Base-by-base conservation (phyloP, 2,888 invertebrate genomes). In the Liodrosophila aerea region DNA sequence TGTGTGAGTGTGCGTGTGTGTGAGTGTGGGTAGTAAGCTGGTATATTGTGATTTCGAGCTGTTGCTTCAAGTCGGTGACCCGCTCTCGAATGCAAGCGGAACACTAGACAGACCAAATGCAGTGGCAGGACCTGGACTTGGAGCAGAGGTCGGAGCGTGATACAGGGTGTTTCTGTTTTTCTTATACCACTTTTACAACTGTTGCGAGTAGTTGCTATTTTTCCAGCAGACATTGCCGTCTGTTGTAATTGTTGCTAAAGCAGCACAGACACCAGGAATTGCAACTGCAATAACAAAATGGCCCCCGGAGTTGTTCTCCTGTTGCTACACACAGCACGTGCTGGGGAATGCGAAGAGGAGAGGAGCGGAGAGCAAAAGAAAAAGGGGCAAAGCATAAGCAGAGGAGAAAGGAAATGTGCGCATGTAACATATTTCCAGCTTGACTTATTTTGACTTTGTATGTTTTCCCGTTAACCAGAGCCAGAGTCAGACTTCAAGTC, bases 241-340 rank as follows among this genome's bases (percentile, higher is more conserved):
- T 47, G 47, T 71, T 84, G 81, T 81, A 78, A 78, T 84, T 84
- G 76, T 66, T 84, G 69, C 65, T 73, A 73, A 76, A 80, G 73
- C 76, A 83, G 58, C 71, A 62, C 56, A 62, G 70, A 52, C 69
- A 41, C 68, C 75, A 64, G 74, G 74, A 84, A 81, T 65, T 76
- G 82, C 75, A 81, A 85, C 78, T 78, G 83, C 82, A 78, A 82
- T 81, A 81, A 85, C 76, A 78, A 78, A 81, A 85, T 85, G 83
- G 82, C 85, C 78, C 62, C 78, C 69, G 82, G 85, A 73, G 82
- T 70, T 82, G 73, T 70, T 75, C n/a, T n/a, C 68, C 83, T 72
- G 60, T 69, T 66, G 39, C 53, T 43, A 43, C 53, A 51, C 33
- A 49, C 34, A 7, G 15, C 53, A 44, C 50, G 39, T 13, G 43